phyloP scores from a whole-genome alignment of 2,888 invertebrate species.

The Scaptomyza cyrtandrae region DNA sequence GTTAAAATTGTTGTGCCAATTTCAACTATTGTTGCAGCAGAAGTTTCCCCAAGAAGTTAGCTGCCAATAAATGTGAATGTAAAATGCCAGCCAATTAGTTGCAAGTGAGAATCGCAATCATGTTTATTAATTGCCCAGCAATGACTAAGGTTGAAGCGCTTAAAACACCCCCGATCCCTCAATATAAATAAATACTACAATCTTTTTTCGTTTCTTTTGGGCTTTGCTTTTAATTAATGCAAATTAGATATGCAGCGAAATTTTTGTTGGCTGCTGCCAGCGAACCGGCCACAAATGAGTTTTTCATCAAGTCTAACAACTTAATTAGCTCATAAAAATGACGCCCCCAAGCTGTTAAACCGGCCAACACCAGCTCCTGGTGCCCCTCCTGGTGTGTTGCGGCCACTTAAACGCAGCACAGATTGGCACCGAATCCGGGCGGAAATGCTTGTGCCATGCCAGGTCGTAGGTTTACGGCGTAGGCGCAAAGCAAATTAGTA shows the following conservation, averaged over 20 bases:
- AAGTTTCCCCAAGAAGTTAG: constrained; percentile 44
- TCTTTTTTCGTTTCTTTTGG: constrained; percentile 7
- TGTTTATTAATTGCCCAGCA: constrained; percentile 51
- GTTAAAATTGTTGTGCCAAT: constrained; percentile 48
- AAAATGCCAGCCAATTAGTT: constrained; percentile 73
- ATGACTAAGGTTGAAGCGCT: constrained; percentile 9
- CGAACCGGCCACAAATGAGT: constrained; percentile 65
- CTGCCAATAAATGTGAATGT: constrained; percentile 72
- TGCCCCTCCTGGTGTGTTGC: constrained; percentile 68
- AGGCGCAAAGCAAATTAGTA: constrained; percentile 81
- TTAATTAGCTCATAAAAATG: constrained; percentile 80
- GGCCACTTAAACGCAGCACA: constrained; percentile 78
- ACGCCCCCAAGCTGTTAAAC: constrained; percentile 74
- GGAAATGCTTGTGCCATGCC: constrained; percentile 56
- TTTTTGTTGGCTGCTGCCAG: constrained; percentile 32
- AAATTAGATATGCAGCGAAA: constrained; percentile 71
- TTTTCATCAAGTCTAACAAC: constrained; percentile 81
- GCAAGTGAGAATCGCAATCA: constrained; percentile 36
- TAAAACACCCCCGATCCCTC: not conserved
- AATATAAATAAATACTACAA: not conserved
- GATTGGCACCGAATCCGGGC: constrained; percentile 64
- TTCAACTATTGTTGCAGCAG: constrained; percentile 30
- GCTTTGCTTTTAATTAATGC: constrained; percentile 70
- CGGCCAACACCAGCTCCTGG: constrained; percentile 44
- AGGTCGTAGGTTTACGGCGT: constrained; percentile 76